A percentile compares a stretch with the other conserved stretches of the same genome.
Conservation (phyloP, 2,888 invertebrate species). For the Octonoba sinensis region DNA sequence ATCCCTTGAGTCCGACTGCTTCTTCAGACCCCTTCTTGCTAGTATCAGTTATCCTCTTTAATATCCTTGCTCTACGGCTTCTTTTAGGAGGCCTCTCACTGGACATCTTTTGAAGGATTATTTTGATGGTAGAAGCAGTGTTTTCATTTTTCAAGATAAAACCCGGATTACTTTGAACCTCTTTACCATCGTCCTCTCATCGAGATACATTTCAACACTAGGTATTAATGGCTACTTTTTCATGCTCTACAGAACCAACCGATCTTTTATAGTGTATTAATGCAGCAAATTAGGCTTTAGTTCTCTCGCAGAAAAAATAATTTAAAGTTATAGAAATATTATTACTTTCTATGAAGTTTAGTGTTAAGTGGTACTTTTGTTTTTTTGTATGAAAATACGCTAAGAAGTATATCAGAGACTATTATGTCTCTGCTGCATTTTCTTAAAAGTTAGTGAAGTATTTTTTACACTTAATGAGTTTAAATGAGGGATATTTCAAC, state of each 20-base stretch:
- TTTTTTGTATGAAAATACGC: too few relatives aligned
- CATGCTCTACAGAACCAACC: too few relatives aligned
- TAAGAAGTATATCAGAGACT: too few relatives aligned
- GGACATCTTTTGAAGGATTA: constrained; percentile 60
- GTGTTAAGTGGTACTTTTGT: too few relatives aligned
- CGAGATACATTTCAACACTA: constrained; percentile 44
- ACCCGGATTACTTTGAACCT: constrained; percentile 30
- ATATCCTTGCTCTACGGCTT: constrained; percentile 55
- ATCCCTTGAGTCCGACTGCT: constrained; percentile 55
- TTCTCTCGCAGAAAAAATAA: too few relatives aligned
- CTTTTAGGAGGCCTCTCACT: constrained; percentile 53
- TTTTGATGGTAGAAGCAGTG: constrained; percentile 47
- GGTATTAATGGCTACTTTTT: constrained; percentile 23
- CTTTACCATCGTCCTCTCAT: constrained; percentile 18
- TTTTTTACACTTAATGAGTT: too few relatives aligned
- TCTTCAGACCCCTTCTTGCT: constrained; percentile 28
- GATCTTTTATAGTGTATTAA: too few relatives aligned
- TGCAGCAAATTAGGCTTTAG: too few relatives aligned
- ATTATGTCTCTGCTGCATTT: too few relatives aligned
- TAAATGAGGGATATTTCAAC: constrained; percentile 36
- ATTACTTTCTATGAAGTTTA: too few relatives aligned
- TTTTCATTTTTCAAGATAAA: constrained; percentile 61
- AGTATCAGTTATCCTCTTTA: constrained; percentile 58
- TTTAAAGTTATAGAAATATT: too few relatives aligned
- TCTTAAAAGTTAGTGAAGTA: too few relatives aligned